Percentiles rank a stretch among this genome's conserved stretches.
phyloP scores from a whole-genome alignment of 2,888 invertebrate genomes.

The Aphelenchoides bicaudatus region DNA sequence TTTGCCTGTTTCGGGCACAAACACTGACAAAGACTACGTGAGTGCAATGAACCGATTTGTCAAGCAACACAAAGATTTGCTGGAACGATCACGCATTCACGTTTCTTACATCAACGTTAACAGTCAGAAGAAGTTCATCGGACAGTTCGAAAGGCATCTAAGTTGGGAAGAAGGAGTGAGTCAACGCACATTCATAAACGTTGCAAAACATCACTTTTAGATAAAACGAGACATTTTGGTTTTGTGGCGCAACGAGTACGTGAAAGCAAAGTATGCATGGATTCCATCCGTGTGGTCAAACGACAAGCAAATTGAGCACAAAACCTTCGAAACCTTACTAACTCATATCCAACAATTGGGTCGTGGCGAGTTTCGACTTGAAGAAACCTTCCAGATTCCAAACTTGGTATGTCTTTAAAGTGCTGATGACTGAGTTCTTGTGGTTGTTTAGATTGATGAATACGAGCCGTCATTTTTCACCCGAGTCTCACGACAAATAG shows the following conservation, averaged over 20 bases:
- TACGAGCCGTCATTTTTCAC: constrained; percentile 46
- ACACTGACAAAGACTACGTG: constrained; percentile 37
- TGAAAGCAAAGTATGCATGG: constrained; percentile 50
- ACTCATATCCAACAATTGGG: constrained; percentile 34
- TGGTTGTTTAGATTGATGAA: constrained; percentile 45
- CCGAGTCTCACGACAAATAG: constrained; percentile 38
- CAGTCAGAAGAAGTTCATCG: constrained; percentile 46
- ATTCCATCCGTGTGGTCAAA: constrained; percentile 44
- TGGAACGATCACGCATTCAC: constrained; percentile 26
- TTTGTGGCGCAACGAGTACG: constrained; percentile 52
- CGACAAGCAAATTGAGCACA: constrained; percentile 28
- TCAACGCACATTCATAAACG: constrained; percentile 10
- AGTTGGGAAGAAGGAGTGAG: constrained; percentile 17
- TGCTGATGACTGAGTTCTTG: not conserved
- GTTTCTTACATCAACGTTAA: constrained; percentile 47
- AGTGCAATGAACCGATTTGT: constrained; percentile 40
- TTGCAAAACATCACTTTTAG: no score
- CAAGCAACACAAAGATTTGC: constrained; percentile 24
- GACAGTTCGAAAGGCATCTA: constrained; percentile 40
- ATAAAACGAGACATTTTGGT: constrained; percentile 39
- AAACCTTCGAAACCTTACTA: constrained; percentile 36
- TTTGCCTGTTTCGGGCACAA: constrained; percentile 38
- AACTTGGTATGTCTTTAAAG: constrained; percentile 24
- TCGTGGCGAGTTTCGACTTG: constrained; percentile 29
- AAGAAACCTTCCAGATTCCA: constrained; percentile 29